Conservation (phyloP, 2,888 invertebrate genomes). For the Acanthosepion lycidas region DNA sequence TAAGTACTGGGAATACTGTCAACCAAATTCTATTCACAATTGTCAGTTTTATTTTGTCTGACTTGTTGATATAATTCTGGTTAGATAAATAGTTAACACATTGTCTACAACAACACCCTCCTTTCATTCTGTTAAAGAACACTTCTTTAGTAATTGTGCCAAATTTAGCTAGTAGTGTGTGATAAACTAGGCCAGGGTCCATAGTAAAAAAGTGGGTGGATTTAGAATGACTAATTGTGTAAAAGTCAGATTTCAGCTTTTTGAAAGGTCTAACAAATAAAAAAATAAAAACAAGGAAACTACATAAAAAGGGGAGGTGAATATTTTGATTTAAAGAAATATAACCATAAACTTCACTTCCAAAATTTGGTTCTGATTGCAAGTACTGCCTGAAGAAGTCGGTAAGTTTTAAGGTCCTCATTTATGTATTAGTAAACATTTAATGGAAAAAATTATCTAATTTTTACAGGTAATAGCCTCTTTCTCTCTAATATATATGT, state of each 20-base stretch:
- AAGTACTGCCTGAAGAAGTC: too few species aligned
- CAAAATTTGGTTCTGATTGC: too few species aligned
- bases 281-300: background rate
- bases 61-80: background rate
- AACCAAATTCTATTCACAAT: background rate
- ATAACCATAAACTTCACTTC: background rate
- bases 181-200: background rate
- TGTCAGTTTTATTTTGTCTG: background rate
- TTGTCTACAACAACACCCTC: background rate
- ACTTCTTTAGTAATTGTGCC: background rate
- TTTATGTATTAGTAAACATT: too few species aligned
- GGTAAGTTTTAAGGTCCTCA: too few species aligned
- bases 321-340: background rate
- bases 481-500: too few species aligned
- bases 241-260: background rate
- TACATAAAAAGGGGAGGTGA: background rate
- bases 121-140: background rate
- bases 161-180: background rate
- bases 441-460: too few species aligned
- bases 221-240: background rate
- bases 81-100: background rate
- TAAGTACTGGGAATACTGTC: background rate
- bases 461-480: too few species aligned
- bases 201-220: conserved; percentile 4
- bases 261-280: background rate